Percentiles rank a stretch among this genome's conserved stretches.
Evolutionary conservation across 2,888 invertebrate genomes (phyloP).

Genomic region (Danaus chrysippus): DNA sequence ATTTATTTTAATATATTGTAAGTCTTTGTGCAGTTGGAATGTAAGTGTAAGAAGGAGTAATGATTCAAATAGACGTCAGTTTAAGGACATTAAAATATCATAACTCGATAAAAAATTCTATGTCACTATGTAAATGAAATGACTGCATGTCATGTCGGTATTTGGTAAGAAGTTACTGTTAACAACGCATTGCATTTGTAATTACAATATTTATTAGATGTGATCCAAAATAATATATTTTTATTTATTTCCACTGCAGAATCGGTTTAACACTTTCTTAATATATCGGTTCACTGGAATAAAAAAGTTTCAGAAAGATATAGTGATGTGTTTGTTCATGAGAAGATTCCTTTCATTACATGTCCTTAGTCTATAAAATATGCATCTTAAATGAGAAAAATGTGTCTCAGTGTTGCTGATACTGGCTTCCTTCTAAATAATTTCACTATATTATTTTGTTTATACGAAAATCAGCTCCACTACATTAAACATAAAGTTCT

Average conservation of each 20-base stretch:
- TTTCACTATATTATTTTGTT: conserved; percentile 24
- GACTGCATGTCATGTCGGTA: neutral
- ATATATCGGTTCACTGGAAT: conserved; percentile 2
- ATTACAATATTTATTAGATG: too few relatives aligned
- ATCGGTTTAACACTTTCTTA: neutral
- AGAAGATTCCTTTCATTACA: conserved; percentile 69
- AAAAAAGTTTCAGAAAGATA: conserved; percentile 40
- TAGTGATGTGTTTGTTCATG: conserved; percentile 65
- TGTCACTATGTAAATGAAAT: neutral
- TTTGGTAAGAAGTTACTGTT: neutral
- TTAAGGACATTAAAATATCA: conserved; percentile 1
- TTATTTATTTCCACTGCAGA: neutral
- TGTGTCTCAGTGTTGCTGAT: conserved; percentile 65
- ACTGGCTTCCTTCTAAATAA: conserved; percentile 27
- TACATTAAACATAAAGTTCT: conserved; percentile 30
- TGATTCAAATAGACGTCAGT: neutral
- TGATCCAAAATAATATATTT: too few relatives aligned
- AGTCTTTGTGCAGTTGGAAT: conserved; percentile 9
- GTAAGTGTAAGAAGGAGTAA: conserved; percentile 18
- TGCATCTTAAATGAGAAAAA: conserved; percentile 76
- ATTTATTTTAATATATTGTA: conserved; percentile 7
- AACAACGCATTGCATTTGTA: neutral
- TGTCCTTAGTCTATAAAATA: conserved; percentile 71
- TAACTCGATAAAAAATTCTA: neutral
- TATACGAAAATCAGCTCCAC: conserved; percentile 35